Percentiles rank a stretch among this genome's conserved stretches.
phyloP scores from a whole-genome alignment of 2,797 vertebrate species.

The Antennarius maculatus region DNA sequence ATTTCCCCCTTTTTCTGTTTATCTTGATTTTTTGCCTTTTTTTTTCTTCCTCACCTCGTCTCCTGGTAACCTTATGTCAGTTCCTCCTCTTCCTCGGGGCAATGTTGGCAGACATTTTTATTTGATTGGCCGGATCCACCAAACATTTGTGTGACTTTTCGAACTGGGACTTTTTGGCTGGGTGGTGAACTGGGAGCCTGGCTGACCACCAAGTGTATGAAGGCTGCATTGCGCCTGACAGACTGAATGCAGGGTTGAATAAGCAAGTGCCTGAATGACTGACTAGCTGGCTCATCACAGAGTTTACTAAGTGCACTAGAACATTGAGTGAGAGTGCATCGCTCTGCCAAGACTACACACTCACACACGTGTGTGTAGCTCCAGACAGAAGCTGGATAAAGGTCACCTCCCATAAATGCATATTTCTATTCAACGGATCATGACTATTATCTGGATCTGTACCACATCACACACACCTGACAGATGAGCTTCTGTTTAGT shows the following conservation, averaged over 20 bases:
- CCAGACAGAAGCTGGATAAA: too few species aligned
- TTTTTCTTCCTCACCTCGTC: conserved; percentile 17
- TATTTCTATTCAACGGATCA: too few species aligned
- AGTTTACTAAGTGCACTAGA: conserved; percentile 27
- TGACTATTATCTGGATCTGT: too few species aligned
- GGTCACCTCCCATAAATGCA: too few species aligned
- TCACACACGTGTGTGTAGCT: too few species aligned
- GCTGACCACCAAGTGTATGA: conserved; percentile 44
- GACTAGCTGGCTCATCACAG: conserved; percentile 22
- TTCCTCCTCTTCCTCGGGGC: background rate
- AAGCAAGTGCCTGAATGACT: conserved; percentile 25
- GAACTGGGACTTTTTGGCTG: conserved; percentile 26
- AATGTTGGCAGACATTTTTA: conserved; percentile 34
- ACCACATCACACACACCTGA: too few species aligned
- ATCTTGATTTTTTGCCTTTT: conserved; percentile 36
- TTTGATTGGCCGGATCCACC: conserved; percentile 39
- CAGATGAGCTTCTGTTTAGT: too few species aligned
- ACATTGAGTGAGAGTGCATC: conserved; percentile 4
- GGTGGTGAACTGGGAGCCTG: conserved; percentile 25
- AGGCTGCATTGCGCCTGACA: conserved; percentile 32
- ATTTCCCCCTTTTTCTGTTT: conserved; percentile 21
- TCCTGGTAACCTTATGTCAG: conserved; percentile 20
- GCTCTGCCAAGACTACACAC: too few species aligned
- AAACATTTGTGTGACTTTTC: conserved; percentile 57
- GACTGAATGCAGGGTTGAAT: conserved; percentile 27